Conservation (phyloP, 2,888 invertebrate species). For the Pseudoips prasinana region DNA sequence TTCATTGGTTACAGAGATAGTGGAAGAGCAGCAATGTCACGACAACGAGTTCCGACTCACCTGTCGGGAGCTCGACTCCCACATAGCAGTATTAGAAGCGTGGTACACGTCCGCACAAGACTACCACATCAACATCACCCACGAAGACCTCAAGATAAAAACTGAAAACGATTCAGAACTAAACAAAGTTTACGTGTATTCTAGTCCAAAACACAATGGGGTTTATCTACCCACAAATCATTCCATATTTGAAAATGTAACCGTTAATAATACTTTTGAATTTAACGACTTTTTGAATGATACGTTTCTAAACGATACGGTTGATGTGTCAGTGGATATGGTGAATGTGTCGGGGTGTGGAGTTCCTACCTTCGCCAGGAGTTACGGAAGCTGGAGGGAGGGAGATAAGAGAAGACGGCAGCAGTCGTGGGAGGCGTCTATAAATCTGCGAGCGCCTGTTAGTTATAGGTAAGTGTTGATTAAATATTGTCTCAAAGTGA, state of each 20-base stretch:
- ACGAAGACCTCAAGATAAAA: conserved; percentile 45
- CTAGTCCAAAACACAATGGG: conserved; percentile 75
- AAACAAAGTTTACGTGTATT: conserved; percentile 64
- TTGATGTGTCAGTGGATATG: conserved; percentile 53
- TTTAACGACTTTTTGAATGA: conserved; percentile 43
- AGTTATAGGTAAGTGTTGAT: conserved; percentile 81
- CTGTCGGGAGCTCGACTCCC: conserved; percentile 83
- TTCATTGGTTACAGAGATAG: conserved; percentile 83
- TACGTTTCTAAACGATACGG: conserved; percentile 49
- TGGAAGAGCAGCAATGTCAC: conserved; percentile 83
- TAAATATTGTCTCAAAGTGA: no score
- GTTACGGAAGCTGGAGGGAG: conserved; percentile 72
- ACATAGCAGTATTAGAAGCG: conserved; percentile 84
- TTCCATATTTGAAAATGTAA: conserved; percentile 48
- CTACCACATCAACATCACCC: conserved; percentile 53
- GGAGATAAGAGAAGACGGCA: conserved; percentile 55
- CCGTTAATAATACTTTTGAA: conserved; percentile 33
- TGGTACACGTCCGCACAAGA: conserved; percentile 75
- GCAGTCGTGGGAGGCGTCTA: conserved; percentile 50
- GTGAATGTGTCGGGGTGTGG: conserved; percentile 61
- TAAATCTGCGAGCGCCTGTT: conserved; percentile 73
- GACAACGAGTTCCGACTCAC: conserved; percentile 83
- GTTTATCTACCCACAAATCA: conserved; percentile 59
- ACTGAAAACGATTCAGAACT: conserved; percentile 70
- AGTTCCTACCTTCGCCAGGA: conserved; percentile 54